These are phyloP conservation scores for Pelobates cultripes DNA, from an alignment of 2,797 vertebrate genomes.

Conservation along the genomic window DNA sequence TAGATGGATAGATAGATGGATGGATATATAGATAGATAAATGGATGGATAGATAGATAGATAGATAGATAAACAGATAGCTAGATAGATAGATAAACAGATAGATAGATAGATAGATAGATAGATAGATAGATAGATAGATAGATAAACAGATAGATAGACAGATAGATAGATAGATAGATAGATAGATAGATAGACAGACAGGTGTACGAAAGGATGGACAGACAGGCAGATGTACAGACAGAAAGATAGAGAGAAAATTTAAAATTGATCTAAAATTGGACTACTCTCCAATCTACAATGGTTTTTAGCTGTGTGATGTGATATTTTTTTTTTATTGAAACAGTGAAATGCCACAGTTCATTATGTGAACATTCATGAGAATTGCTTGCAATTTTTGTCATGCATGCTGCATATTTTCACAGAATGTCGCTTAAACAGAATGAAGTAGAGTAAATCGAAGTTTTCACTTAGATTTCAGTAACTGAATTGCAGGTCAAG, in stretches of 20 bases:
- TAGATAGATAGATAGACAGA: too few species aligned
- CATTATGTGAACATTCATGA: slow-evolving; percentile 67
- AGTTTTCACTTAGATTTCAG: not conserved
- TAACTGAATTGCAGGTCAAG: not conserved
- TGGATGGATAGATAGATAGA: too few species aligned
- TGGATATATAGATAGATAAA: too few species aligned
- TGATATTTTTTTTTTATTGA: slow-evolving; percentile 65
- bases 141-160: too few species aligned
- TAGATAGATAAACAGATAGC: too few species aligned
- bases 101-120: too few species aligned
- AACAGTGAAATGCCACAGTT: slow-evolving; percentile 60
- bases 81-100: too few species aligned
- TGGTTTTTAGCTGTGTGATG: slow-evolving; percentile 57
- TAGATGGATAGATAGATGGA: too few species aligned
- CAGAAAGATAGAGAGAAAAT: slow-evolving; percentile 44
- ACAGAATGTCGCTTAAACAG: slow-evolving; percentile 65
- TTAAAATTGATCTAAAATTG: slow-evolving; percentile 60
- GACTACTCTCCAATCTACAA: slow-evolving; percentile 60
- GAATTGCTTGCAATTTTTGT: slow-evolving; percentile 61
- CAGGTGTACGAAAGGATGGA: too few species aligned
- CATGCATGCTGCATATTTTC: slow-evolving; percentile 68
- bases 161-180: too few species aligned
- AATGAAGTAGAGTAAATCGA: slow-evolving; percentile 58
- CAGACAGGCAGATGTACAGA: too few species aligned
- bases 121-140: too few species aligned